Percentiles rank a stretch among this genome's conserved stretches.
Evolutionary conservation across 64 coral and sea anemone genomes (phyloP).

Genomic region (Orbicella faveolata): DNA sequence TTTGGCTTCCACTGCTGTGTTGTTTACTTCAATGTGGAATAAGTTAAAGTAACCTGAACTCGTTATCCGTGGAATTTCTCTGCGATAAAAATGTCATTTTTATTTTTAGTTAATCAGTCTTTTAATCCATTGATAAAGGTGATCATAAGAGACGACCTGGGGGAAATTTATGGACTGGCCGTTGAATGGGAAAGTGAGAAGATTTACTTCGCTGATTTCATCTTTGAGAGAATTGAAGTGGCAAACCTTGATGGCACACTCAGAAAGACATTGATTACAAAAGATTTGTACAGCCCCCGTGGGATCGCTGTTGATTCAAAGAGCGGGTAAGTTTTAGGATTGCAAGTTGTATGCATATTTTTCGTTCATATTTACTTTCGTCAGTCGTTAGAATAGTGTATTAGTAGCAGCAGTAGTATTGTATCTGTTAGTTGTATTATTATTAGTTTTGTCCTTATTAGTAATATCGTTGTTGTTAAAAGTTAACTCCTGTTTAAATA

Average conservation of each 20-base stretch:
- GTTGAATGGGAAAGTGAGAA: slow-evolving; percentile 39
- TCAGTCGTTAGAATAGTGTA: no score
- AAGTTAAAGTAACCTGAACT: no score
- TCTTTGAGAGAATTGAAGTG: slow-evolving; percentile 42
- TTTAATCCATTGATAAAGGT: neutral
- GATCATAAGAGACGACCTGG: slow-evolving; percentile 22
- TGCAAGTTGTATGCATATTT: no score
- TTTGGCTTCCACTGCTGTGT: no score
- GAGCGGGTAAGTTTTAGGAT: slow-evolving; percentile 11
- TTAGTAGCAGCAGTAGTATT: no score
- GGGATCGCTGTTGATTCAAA: slow-evolving; percentile 43
- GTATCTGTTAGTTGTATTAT: no score
- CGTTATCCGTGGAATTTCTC: neutral
- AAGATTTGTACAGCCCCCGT: neutral
- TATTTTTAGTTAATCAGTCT: neutral
- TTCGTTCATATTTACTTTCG: no score
- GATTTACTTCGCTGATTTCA: slow-evolving; percentile 42
- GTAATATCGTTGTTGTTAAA: no score
- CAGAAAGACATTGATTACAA: slow-evolving; percentile 26
- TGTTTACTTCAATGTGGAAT: no score
- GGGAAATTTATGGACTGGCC: slow-evolving; percentile 38
- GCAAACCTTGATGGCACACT: slow-evolving; percentile 22
- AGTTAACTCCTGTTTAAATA: no score
- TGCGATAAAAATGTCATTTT: neutral
- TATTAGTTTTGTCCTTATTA: no score